phyloP scores from a whole-genome alignment of 2,888 invertebrate species.

The Lycophotia porphyrea region DNA sequence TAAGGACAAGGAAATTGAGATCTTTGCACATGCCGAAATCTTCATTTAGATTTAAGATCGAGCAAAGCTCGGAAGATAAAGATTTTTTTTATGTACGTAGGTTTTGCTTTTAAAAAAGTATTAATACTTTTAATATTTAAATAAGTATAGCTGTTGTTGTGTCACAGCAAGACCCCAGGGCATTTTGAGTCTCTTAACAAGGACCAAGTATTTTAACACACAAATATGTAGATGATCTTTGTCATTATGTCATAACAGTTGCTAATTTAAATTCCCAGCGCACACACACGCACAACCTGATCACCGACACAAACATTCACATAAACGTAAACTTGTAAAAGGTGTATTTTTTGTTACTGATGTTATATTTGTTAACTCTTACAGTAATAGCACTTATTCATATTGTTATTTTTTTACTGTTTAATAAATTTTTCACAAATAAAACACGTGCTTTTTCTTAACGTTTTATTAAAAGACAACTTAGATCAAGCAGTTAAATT shows the following conservation, averaged over 20 bases:
- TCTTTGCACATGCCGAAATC: constrained; percentile 35
- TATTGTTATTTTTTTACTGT: not conserved
- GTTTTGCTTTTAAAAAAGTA: not conserved
- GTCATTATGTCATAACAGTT: not conserved
- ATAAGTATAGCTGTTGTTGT: too few species aligned
- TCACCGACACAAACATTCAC: not conserved
- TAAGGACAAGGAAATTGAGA: constrained; percentile 10
- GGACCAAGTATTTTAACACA: not conserved
- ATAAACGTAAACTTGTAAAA: too few species aligned
- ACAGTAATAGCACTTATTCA: not conserved
- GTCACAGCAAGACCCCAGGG: too few species aligned
- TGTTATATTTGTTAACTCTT: not conserved
- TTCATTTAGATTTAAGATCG: not conserved
- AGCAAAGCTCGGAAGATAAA: not conserved
- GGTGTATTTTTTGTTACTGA: not conserved
- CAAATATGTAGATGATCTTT: not conserved
- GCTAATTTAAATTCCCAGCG: not conserved
- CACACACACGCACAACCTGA: not conserved
- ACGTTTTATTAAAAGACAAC: constrained; percentile 86
- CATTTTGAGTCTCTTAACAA: not conserved
- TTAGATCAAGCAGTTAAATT: constrained; percentile 85
- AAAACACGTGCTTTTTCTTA: constrained; percentile 55
- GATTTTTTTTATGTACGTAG: too few species aligned
- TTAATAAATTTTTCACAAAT: constrained; percentile 39
- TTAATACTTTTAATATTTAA: constrained; percentile 29